Evolutionary conservation across 2,113 vertebrate species (phyloP), one percentile per base, ranked within the genome.

Genomic region (Oryzias woworae): DNA sequence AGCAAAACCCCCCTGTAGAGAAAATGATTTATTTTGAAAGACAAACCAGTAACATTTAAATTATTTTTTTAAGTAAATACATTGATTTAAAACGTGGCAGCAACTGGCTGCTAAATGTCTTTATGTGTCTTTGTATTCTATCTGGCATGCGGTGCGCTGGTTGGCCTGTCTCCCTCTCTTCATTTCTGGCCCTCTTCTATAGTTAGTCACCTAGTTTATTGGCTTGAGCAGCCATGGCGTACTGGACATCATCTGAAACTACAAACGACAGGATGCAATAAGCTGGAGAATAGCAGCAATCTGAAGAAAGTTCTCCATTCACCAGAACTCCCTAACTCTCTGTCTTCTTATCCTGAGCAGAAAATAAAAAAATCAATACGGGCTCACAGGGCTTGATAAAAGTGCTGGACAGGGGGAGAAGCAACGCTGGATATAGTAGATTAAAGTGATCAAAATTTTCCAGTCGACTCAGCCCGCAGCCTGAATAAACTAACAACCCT

Each of bases 331-430:
- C 94, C 94, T 94, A 96, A 96, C 95, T 96, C 95, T 96, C 96
- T 98, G 96, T 99, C 96, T 98, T 96, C 96, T 96, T 95, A 95
- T 95, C 95, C 95, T 93, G 93, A 93, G 94, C 88, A 97, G 95
- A 97, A 98, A 98, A 98, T 97, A 98, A 96, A 97, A 97, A 98
- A 98, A 98, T 99, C 96, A 98, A 98, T 99, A 99, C 92, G 60
- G 75, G 92, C 94, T 94, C 95, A 94, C 92, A 91, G 89, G 81
- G 90, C 95, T 95, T 96, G 96, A 97, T 97, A 95, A 95, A 96
- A 94, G 94, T 90, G 87, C 92, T 86, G 90, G 93, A 93, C 87
- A 83, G 92, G 92, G 91, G 90, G 93, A 93, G 93, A 93, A 91
- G 93, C 92, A 89, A 80, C 71, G 91, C 94, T 95, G 93, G 94